phyloP scores from a whole-genome alignment of 2,888 invertebrate genomes.

The Eurytoma adleriae region DNA sequence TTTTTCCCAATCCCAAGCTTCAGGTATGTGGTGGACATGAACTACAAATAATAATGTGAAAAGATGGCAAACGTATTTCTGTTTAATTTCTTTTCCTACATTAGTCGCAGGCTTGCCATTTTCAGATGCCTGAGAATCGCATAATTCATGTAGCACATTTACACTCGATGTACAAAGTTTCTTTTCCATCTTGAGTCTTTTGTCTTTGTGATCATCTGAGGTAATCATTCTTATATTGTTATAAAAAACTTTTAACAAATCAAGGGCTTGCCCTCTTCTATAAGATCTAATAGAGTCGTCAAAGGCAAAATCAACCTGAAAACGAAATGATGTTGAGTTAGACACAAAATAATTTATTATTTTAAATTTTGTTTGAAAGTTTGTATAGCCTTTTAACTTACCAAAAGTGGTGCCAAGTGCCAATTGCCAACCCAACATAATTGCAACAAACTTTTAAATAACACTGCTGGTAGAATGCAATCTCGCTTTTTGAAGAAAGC shows the following conservation, averaged over 20 bases:
- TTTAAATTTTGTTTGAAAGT: too few species aligned
- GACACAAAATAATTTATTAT: not conserved
- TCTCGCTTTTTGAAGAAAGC: conserved; percentile 82
- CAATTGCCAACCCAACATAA: conserved; percentile 82
- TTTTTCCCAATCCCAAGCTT: conserved; percentile 74
- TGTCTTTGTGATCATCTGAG: conserved; percentile 71
- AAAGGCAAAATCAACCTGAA: conserved; percentile 78
- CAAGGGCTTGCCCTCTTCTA: conserved; percentile 82
- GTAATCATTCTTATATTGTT: conserved; percentile 79
- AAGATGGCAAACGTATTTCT: conserved; percentile 79
- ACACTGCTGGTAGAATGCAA: conserved; percentile 81
- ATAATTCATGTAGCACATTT: conserved; percentile 72
- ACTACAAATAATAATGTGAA: conserved; percentile 78
- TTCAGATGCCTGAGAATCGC: conserved; percentile 63
- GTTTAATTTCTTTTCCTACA: conserved; percentile 75
- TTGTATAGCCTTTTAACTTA: conserved; percentile 61
- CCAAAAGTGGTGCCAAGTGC: conserved; percentile 79
- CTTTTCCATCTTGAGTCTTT: conserved; percentile 76
- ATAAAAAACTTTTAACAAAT: conserved; percentile 82
- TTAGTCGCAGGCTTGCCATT: conserved; percentile 51
- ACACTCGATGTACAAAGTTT: conserved; percentile 76
- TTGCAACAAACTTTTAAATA: conserved; percentile 83
- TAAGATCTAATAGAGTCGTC: conserved; percentile 81
- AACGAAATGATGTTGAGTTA: conserved; percentile 7
- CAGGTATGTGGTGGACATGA: conserved; percentile 66